Base-by-base conservation (phyloP, 2,888 invertebrate species). In the Tetragnatha montana region DNA sequence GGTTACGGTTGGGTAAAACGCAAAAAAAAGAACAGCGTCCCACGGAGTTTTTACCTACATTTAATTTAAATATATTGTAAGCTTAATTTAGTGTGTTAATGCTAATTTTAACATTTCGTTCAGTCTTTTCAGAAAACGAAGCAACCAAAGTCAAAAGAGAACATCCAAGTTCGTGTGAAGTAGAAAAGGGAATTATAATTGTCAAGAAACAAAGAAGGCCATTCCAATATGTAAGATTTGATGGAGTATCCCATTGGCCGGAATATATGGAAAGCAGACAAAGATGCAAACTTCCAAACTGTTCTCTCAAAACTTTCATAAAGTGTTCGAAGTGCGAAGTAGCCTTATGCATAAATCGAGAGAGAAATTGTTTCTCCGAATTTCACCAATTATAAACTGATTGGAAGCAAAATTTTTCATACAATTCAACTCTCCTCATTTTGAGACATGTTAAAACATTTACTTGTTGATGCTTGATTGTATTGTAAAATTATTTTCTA, bases 261-360 rank as follows among this genome's bases (percentile, higher is more conserved):
- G 78, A 78, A 78, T 78, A 78, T n/a, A 19, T 78, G 78, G 78
- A 50, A 78, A 78, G 8, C 50, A 78, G 78, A 78, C 78, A 78
- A 50, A 8, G 50, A 78, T 49, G 78, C 50, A 78, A 78, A 49
- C 50, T 74, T 74, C 35, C 35, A 22, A 74, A 74, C 22, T 78
- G 78, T n/a, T 49, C 78, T 49, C 78, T 47, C 8, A 78, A 78
- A 78, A 78, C 78, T n/a, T 78, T 50, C 51, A 49, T 78, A 47
- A 78, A 78, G 51, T 78, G 78, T 47, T 49, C 50, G 17, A 78
- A 78, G 50, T 78, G 78, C 50, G 49, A 50, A 78, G 78, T 78
- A 78, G 1, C 78, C 49, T 50, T 78, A 78, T 78, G 50, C 78
- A 78, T 78, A 50, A 78, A 78, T 78, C 49, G 78, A 78, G 78